Conservation (phyloP, 2,888 invertebrate genomes). For the Archaeoteleia sp. region DNA sequence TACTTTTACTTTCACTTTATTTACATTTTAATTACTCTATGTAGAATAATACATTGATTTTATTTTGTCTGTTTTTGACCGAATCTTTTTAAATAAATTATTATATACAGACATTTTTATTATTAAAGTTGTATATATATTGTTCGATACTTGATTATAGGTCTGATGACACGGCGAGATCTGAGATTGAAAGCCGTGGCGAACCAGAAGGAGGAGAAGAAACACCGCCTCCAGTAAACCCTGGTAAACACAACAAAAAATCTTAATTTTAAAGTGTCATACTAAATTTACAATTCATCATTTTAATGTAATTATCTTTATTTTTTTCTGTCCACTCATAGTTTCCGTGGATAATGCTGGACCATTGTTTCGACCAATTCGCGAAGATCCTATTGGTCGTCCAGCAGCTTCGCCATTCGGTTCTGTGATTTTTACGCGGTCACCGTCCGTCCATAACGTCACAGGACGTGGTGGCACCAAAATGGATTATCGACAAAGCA, state of each 20-base stretch:
- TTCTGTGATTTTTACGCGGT: conserved; percentile 63
- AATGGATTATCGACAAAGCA: conserved; percentile 72
- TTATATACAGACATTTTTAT: too few relatives aligned
- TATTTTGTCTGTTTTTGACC: too few relatives aligned
- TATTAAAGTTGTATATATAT: neutral
- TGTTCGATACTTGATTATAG: conserved; percentile 74
- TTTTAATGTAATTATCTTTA: conserved; percentile 15
- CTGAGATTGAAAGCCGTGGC: conserved; percentile 76
- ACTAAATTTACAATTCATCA: neutral
- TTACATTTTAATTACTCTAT: too few relatives aligned
- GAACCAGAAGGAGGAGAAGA: conserved; percentile 75
- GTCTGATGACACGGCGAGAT: conserved; percentile 85
- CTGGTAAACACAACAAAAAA: conserved; percentile 57
- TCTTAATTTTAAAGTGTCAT: neutral
- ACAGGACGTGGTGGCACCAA: conserved; percentile 71
- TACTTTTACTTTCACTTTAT: too few relatives aligned
- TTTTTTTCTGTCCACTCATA: conserved; percentile 30
- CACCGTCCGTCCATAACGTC: conserved; percentile 68
- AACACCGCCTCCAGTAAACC: conserved; percentile 67
- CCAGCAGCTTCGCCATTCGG: conserved; percentile 60
- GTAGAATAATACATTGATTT: too few relatives aligned
- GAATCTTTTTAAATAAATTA: too few relatives aligned
- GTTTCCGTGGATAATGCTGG: conserved; percentile 59
- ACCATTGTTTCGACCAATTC: conserved; percentile 70
- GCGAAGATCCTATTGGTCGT: conserved; percentile 66